Evolutionary conservation across 2,113 vertebrate species (phyloP).

Genomic region (Cryptotis parvus): DNA sequence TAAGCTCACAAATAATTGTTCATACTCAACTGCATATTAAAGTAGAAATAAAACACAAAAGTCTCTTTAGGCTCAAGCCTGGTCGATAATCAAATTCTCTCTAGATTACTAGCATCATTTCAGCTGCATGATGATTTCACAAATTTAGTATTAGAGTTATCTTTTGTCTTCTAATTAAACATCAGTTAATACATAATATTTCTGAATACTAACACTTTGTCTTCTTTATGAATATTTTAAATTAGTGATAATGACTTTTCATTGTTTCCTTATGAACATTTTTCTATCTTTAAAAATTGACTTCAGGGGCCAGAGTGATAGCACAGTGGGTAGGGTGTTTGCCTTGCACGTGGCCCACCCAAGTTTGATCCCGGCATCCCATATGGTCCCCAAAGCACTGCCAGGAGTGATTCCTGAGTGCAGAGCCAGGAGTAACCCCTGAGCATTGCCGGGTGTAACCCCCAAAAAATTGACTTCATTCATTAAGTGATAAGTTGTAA

Average conservation of each 20-base stretch:
- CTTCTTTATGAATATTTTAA: conserved; percentile 16
- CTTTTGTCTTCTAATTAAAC: not conserved
- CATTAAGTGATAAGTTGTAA: conserved; percentile 47
- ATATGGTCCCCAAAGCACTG: too few species aligned
- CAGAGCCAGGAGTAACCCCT: too few species aligned
- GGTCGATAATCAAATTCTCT: not conserved
- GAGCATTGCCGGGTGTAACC: too few species aligned
- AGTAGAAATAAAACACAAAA: not conserved
- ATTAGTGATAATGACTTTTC: conserved; percentile 35
- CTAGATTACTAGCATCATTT: not conserved
- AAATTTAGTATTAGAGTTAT: not conserved
- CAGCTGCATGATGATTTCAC: not conserved
- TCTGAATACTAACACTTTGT: not conserved
- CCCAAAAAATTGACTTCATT: too few species aligned
- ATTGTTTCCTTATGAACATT: conserved; percentile 26
- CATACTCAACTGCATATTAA: not conserved
- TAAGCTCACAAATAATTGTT: not conserved
- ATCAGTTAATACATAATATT: not conserved
- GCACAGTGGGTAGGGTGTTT: too few species aligned
- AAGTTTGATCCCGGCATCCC: too few species aligned
- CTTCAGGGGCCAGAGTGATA: too few species aligned
- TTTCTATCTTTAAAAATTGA: not conserved
- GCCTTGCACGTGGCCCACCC: too few species aligned
- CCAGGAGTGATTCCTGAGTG: too few species aligned
- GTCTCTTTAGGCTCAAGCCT: not conserved